A percentile compares a stretch with the other conserved stretches of the same genome.
phyloP scores from a whole-genome alignment of 2,113 vertebrate genomes.

The Procavia capensis region DNA sequence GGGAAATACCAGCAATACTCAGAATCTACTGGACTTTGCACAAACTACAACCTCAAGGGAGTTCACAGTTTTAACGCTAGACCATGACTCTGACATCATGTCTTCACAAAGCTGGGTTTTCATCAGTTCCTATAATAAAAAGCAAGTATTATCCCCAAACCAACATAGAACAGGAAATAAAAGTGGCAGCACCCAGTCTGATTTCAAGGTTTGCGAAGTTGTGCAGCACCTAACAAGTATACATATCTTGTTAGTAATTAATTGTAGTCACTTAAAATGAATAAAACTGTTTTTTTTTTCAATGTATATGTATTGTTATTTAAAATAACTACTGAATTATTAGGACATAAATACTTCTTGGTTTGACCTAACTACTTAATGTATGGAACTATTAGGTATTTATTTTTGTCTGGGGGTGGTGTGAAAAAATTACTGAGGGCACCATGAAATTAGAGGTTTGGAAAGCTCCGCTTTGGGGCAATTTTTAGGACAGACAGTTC shows the following conservation, averaged over 20 bases:
- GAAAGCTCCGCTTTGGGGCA: neutral
- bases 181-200: neutral
- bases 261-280: neutral
- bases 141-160: neutral
- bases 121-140: neutral
- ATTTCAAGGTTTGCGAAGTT: neutral
- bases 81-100: neutral
- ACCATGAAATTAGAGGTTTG: neutral
- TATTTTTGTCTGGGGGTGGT: neutral
- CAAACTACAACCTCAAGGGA: neutral
- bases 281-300: neutral
- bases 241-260: neutral
- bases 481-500: neutral
- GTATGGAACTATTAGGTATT: neutral
- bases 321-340: neutral
- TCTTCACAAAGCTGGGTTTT: conserved; percentile 5
- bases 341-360: neutral
- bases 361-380: neutral
- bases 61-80: neutral
- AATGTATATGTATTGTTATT: neutral
- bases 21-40: neutral
- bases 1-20: neutral
- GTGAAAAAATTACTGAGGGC: neutral
- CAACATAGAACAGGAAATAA: neutral
- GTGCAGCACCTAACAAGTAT: neutral